Evolutionary conservation across 2,113 vertebrate species (phyloP).

Genomic region (Gallinago undulata): DNA sequence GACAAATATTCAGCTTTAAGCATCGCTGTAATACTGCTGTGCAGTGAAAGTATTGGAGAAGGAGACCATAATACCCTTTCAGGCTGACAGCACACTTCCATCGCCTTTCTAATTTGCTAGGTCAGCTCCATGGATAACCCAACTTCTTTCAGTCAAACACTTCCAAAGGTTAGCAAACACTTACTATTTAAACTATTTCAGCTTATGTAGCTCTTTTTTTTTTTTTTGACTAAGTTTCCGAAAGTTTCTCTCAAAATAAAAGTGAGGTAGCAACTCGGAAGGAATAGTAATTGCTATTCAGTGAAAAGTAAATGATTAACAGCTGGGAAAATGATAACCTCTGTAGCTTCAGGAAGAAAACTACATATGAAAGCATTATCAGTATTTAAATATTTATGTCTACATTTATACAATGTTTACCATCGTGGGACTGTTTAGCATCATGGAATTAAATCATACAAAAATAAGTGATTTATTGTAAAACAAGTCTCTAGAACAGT

Average conservation of each 20-base stretch:
- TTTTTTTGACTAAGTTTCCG: neutral
- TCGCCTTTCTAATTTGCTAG: neutral
- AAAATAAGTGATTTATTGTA: neutral
- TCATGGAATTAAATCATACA: neutral
- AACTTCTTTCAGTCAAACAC: neutral
- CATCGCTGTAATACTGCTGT: neutral
- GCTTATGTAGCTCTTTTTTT: neutral
- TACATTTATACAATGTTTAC: neutral
- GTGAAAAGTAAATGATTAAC: neutral
- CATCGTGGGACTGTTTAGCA: neutral
- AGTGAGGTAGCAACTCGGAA: neutral
- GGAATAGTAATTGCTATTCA: neutral
- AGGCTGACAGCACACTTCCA: neutral
- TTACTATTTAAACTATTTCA: neutral
- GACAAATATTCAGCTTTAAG: neutral
- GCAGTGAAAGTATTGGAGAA: neutral
- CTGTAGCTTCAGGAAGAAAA: neutral
- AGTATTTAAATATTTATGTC: neutral
- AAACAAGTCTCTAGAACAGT: neutral
- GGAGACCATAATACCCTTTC: neutral
- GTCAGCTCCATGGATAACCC: neutral
- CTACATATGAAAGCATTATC: neutral
- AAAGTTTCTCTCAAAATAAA: neutral
- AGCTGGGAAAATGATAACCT: neutral
- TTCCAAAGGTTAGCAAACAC: neutral